A percentile compares a stretch with the other conserved stretches of the same genome.
These are phyloP conservation scores for Notoglanidium macrostoma DNA, from an alignment of 2,797 vertebrate genomes.

Conservation along the genomic window DNA sequence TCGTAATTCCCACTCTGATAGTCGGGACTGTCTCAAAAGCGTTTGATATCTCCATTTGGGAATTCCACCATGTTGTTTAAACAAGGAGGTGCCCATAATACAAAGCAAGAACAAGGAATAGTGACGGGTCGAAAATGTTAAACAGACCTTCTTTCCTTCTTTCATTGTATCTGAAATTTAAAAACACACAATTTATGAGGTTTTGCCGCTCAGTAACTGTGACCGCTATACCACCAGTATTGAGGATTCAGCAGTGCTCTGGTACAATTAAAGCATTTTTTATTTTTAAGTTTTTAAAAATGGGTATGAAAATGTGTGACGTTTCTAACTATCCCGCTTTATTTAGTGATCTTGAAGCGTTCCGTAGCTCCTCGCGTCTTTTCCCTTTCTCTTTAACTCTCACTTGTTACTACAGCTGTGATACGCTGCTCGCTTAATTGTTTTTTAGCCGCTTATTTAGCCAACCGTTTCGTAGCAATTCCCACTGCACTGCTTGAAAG, in stretches of 20 bases:
- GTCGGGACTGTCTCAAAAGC: neutral
- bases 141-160: neutral
- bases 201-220: neutral
- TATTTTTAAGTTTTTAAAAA: neutral
- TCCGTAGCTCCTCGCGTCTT: neutral
- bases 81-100: neutral
- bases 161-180: neutral
- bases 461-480: slow-evolving; percentile 26
- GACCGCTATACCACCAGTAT: neutral
- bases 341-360: neutral
- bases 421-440: slow-evolving; percentile 32
- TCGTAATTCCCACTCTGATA: neutral
- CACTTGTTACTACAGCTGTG: neutral
- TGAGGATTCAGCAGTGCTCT: neutral
- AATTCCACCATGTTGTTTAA: neutral
- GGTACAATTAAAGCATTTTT: neutral
- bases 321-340: neutral
- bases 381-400: neutral
- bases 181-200: too few relatives aligned
- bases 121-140: neutral
- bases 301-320: neutral
- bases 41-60: neutral
- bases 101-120: neutral
- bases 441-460: slow-evolving; percentile 38
- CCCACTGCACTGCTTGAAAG: slow-evolving; percentile 32